A percentile compares a stretch with the other conserved stretches of the same genome.
phyloP scores from a whole-genome alignment of 2,113 vertebrate species.

The Gnathonemus echidnorhynchus region DNA sequence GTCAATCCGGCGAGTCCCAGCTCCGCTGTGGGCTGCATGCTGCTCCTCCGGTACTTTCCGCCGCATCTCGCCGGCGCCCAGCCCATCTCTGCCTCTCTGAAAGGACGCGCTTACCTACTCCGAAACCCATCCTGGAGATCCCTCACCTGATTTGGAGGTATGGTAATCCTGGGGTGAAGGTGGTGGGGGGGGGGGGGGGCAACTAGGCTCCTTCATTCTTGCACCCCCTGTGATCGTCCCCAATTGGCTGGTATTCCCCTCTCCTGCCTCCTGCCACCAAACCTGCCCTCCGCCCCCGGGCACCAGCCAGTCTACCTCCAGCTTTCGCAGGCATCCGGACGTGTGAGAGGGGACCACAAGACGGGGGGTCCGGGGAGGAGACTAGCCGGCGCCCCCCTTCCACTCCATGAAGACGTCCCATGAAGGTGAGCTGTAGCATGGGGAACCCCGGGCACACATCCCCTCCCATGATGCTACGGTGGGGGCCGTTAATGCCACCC shows the following conservation, averaged over 20 bases:
- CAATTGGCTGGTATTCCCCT: not conserved
- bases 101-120: not conserved
- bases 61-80: not conserved
- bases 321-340: not conserved
- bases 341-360: not conserved
- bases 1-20: conserved; percentile 61
- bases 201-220: not conserved
- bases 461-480: not conserved
- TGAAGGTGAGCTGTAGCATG: not conserved
- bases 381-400: not conserved
- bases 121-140: not conserved
- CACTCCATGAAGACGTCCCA: not conserved
- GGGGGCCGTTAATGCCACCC: not conserved
- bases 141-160: conserved; percentile 22
- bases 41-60: not conserved
- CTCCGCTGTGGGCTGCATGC: conserved; percentile 22
- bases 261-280: conserved; percentile 5
- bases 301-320: not conserved
- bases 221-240: conserved; percentile 2
- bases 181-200: conserved; percentile 43
- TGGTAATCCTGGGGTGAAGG: conserved; percentile 53
- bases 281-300: conserved; percentile 13
- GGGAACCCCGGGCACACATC: not conserved
- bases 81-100: not conserved
- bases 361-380: not conserved